Conservation (phyloP, 1,140 invertebrate genomes). For the Aricia agestis region DNA sequence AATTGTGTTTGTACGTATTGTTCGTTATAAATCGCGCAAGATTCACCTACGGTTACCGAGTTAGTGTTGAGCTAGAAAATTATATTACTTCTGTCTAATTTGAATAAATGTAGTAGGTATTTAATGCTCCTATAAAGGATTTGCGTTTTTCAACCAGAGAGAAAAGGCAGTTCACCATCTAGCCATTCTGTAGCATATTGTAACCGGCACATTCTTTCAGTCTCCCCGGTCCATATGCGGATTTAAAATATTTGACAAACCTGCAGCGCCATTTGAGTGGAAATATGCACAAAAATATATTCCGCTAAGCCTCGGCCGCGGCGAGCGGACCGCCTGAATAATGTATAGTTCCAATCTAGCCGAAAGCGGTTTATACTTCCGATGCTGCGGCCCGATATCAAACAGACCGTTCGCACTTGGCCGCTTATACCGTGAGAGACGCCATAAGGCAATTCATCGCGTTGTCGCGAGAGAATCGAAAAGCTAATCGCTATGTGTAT, state of each 20-base stretch:
- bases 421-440: neutral
- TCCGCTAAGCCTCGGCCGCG: neutral
- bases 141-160: too few species aligned
- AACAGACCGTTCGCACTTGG: constrained; percentile 26
- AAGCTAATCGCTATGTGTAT: too few species aligned
- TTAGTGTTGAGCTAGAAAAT: neutral
- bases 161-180: too few species aligned
- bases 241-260: neutral
- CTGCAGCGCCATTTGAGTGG: neutral
- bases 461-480: too few species aligned
- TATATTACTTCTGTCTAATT: neutral
- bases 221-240: neutral
- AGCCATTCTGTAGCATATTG: too few species aligned
- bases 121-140: too few species aligned
- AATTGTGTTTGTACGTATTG: neutral
- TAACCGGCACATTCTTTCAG: neutral
- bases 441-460: too few species aligned
- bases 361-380: constrained; percentile 35
- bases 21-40: neutral
- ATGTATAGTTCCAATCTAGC: constrained; percentile 38
- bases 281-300: neutral
- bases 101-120: too few species aligned
- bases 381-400: constrained; percentile 28
- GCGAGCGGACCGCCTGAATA: constrained; percentile 36
- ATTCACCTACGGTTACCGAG: neutral